Evolutionary conservation across 64 coral and sea anemone species (phyloP), one percentile per base, ranked within the genome.

Genomic region (Pocillopora damicornis): DNA sequence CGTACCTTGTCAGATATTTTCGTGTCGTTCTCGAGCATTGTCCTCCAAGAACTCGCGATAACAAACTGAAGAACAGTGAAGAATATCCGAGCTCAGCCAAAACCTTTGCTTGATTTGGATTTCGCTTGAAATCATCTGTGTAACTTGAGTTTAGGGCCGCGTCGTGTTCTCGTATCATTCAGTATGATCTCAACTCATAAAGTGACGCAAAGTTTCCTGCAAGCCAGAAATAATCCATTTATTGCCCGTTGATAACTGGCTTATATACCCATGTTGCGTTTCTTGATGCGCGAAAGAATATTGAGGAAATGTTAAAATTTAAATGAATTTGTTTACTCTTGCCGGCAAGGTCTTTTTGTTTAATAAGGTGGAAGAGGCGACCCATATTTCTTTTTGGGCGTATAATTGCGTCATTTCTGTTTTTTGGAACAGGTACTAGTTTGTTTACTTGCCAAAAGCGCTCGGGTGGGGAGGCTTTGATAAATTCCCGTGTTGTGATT

Each of bases 161-260:
- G 59, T 60, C 77, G 60, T 60, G 57, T 59, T 79, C 76, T 20
- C 4, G 35, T 57, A 85, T 72, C 81, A 72, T 65, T 56, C 65
- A 11, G 63, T 85, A 18, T 71, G 81, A 85, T 85, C 69, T 85
- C 64, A 85, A 26, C 81, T 85, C 37, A 45, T 72, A 22, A 73
- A 16, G 12, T 58, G 22, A 85, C 36, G 15, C 38, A 15, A 73
- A 30, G 9, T 37, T 22, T 14, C 2, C 37, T 37, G 12, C 64
- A 26, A 72, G 20, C 64, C 30, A 15, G 2, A 51, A 57, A 18
- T 30, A 22, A 57, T 72, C 6, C 11, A 11, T 65, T 22, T 25
- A 57, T 72, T 38, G 37, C 38, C 22, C 67, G n/a, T 23, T 25
- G 67, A 71, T 23, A 71, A 23, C 25, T 71, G 22, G 6, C 25